Evolutionary conservation across 2,888 invertebrate species (phyloP), one percentile per base, ranked within the genome.

Genomic region (Cerceris rybyensis): DNA sequence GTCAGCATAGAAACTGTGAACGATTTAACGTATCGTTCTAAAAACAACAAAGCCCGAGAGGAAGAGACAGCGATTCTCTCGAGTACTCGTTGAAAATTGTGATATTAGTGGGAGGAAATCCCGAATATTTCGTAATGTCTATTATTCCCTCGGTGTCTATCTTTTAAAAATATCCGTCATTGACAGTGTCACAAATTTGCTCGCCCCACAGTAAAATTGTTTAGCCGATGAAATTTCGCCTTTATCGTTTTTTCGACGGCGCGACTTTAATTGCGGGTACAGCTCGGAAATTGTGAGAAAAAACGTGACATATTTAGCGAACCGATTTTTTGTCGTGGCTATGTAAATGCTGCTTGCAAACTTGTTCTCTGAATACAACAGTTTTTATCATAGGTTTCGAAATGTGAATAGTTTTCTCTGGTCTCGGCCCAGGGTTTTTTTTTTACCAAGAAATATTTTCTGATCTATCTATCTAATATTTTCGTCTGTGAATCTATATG

Each of bases 1-100:
- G 68, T 68, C 59, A 63, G 41, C 28, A 4, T 60, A 63, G 58
- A 49, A 68, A 61, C 66, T 68, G 42, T 49, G 16, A 9, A 54
- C 41, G 66, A 76, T 76, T 76, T 67, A 73, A 73, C 55, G 57
- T 39, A 61, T 46, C 71, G 66, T 63, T 9, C 57, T 50, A 28
- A 16, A 61, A 70, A 57, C 71, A 28, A 16, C 57, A 28, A 50
- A 46, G 54, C 46, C 46, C 60, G 39, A n/a, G 41, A 42, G 16
- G 52, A 28, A 28, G 28, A 28, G 28, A 4, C 28, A 28, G 28
- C 28, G 55, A 14, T 64, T 46, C 7, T 58, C 14, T 17, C 66
- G 58, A 4, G 64, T 68, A 64, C 67, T 76, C 64, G 49, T n/a
- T 0, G 54, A 73, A 77, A 77, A 74, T 57, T 74, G 64, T 60